These are phyloP conservation scores for Colletes collaris DNA, from an alignment of 2,888 invertebrate species.

Conservation along the genomic window DNA sequence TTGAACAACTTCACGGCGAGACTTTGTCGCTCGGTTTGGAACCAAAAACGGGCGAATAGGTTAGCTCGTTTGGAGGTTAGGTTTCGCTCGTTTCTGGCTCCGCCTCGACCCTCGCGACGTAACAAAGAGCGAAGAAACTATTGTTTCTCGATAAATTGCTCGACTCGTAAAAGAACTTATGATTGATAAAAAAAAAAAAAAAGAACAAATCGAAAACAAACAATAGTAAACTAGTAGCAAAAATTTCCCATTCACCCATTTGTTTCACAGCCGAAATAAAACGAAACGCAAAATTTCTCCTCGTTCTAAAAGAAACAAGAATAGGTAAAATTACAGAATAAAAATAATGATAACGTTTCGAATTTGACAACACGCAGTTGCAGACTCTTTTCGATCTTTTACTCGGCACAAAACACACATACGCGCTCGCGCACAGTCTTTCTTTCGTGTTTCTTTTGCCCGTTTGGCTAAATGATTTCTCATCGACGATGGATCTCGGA, in stretches of 20 bases:
- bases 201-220: neutral
- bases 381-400: neutral
- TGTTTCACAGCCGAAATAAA: slow-evolving; percentile 27
- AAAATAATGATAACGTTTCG: slow-evolving; percentile 15
- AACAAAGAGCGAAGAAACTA: too few species aligned
- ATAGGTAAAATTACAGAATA: slow-evolving; percentile 18
- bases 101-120: too few species aligned
- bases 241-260: neutral
- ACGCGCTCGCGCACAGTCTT: neutral
- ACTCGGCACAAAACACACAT: neutral
- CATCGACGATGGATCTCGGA: neutral
- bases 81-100: too few species aligned
- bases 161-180: neutral
- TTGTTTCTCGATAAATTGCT: too few species aligned
- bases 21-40: too few species aligned
- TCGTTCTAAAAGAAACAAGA: neutral
- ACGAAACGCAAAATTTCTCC: slow-evolving; percentile 10
- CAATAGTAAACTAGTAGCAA: too few species aligned
- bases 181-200: too few species aligned
- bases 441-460: slow-evolving; percentile 3
- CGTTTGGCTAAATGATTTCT: slow-evolving; percentile 1
- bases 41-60: too few species aligned
- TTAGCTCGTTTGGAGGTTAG: too few species aligned
- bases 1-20: too few species aligned
- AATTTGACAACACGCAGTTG: slow-evolving; percentile 26